These are phyloP conservation scores for Silurus aristotelis DNA, from an alignment of 2,797 vertebrate species.

Conservation along the genomic window DNA sequence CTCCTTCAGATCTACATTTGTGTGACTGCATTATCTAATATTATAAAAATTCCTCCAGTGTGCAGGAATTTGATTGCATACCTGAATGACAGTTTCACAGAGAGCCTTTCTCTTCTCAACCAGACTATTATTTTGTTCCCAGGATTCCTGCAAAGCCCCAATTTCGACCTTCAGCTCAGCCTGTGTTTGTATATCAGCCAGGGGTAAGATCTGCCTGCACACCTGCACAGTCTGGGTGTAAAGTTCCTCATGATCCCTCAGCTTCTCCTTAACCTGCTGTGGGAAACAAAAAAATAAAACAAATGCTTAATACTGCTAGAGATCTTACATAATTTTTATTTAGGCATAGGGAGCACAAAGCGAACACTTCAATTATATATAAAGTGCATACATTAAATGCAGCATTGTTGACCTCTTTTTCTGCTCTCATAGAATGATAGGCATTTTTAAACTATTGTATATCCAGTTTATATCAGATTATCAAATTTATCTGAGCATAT, in stretches of 20 bases:
- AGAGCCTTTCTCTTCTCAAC: constrained; percentile 66
- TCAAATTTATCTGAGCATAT: neutral
- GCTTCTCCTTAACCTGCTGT: constrained; percentile 73
- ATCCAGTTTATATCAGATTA: neutral
- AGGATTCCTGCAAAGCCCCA: constrained; percentile 71
- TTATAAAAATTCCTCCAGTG: neutral
- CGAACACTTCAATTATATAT: neutral
- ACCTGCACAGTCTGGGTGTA: constrained; percentile 71
- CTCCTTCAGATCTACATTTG: neutral
- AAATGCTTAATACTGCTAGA: neutral
- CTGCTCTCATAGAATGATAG: neutral
- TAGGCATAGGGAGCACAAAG: neutral
- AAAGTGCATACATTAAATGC: neutral
- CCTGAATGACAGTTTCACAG: constrained; percentile 72
- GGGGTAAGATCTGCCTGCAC: constrained; percentile 68
- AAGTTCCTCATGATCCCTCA: constrained; percentile 68
- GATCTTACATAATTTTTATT: neutral
- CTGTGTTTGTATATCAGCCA: constrained; percentile 56
- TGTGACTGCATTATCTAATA: neutral
- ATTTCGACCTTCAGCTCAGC: constrained; percentile 71
- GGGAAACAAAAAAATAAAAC: constrained; percentile 3
- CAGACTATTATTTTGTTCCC: constrained; percentile 69
- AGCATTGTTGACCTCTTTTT: neutral
- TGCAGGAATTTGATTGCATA: constrained; percentile 57
- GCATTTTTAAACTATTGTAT: neutral